A percentile compares a stretch with the other conserved stretches of the same genome.
phyloP scores from a whole-genome alignment of 2,113 vertebrate genomes.

The Martes martes region DNA sequence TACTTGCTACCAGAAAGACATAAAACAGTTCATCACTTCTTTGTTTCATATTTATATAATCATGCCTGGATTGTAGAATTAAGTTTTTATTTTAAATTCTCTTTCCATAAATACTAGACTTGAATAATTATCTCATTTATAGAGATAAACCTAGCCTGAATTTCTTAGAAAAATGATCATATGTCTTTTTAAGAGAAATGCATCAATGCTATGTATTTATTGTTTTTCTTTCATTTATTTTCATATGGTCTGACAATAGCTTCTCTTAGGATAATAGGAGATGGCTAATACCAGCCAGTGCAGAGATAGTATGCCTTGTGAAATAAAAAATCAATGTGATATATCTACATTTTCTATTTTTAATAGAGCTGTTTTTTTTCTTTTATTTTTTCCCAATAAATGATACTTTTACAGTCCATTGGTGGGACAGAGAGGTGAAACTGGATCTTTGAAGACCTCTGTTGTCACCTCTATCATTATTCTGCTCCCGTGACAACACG shows the following conservation, averaged over 20 bases:
- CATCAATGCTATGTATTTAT: neutral
- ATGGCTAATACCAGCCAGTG: conserved; percentile 26
- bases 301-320: conserved; percentile 33
- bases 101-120: neutral
- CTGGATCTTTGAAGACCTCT: conserved; percentile 85
- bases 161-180: conserved; percentile 8
- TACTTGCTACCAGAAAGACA: neutral
- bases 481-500: conserved; percentile 85
- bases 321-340: conserved; percentile 27
- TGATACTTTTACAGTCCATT: conserved; percentile 82
- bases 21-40: neutral
- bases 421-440: conserved; percentile 86
- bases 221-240: conserved; percentile 27
- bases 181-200: neutral
- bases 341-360: conserved; percentile 47
- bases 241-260: neutral
- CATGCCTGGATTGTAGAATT: neutral
- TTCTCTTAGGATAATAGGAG: neutral
- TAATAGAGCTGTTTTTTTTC: conserved; percentile 47
- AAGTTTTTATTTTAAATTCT: neutral
- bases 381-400: conserved; percentile 53
- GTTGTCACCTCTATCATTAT: conserved; percentile 86
- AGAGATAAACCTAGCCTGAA: neutral
- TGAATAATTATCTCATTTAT: neutral
- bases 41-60: neutral